Conservation (phyloP, 23 tunicate species). For the Halocynthia aurantium region DNA sequence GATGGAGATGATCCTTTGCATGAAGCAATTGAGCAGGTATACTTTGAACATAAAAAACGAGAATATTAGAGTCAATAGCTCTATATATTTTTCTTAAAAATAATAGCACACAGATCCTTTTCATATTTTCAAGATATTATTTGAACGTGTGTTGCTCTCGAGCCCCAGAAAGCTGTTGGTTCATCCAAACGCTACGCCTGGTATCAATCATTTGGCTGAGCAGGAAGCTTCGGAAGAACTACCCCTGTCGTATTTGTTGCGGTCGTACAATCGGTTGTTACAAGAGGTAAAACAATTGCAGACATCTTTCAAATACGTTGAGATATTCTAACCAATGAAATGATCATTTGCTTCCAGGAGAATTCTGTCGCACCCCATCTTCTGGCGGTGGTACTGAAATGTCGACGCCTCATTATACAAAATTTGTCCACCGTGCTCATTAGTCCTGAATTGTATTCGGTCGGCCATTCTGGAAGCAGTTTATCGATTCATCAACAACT, state of each 20-base stretch:
- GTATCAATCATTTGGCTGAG: background rate
- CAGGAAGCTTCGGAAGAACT: slow-evolving; percentile 16
- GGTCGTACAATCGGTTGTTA: slow-evolving; percentile 10
- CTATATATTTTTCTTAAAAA: too few relatives aligned
- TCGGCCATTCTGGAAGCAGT: background rate
- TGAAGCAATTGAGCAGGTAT: slow-evolving; percentile 11
- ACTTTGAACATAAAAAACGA: background rate
- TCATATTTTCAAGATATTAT: too few relatives aligned
- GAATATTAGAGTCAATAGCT: too few relatives aligned
- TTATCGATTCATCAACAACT: slow-evolving; percentile 16
- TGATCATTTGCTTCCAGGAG: too few relatives aligned
- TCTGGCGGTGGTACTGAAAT: background rate
- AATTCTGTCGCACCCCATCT: background rate
- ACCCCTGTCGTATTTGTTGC: slow-evolving; percentile 16
- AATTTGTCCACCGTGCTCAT: slow-evolving; percentile 16
- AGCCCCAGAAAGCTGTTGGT: too few relatives aligned
- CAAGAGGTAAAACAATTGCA: background rate
- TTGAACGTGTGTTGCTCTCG: too few relatives aligned
- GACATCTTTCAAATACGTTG: too few relatives aligned
- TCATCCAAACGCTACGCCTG: too few relatives aligned
- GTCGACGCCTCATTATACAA: background rate
- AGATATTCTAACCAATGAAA: too few relatives aligned
- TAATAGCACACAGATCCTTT: too few relatives aligned
- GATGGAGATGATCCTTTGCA: slow-evolving; percentile 24
- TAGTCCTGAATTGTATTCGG: slow-evolving; percentile 18